These are phyloP conservation scores for Hydrolagus affinis DNA, from an alignment of 2,113 vertebrate species.

Conservation along the genomic window DNA sequence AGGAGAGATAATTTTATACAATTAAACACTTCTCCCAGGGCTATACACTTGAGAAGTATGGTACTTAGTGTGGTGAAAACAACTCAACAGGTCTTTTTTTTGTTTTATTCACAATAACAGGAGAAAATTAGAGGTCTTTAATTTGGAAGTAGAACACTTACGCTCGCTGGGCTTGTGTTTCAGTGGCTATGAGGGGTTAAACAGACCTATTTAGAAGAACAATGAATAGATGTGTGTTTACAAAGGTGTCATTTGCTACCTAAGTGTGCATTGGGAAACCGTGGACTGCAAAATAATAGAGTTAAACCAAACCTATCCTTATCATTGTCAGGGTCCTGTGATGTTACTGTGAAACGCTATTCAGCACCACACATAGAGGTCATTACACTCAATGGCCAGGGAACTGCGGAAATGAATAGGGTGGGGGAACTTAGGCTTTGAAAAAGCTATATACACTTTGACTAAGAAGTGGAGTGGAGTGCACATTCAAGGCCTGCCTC, in stretches of 20 bases:
- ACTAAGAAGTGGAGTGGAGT: conserved; percentile 27
- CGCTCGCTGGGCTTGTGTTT: background rate
- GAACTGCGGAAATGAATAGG: conserved; percentile 26
- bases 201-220: conserved; percentile 28
- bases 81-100: conserved; percentile 19
- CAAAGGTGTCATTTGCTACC: conserved; percentile 31
- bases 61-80: background rate
- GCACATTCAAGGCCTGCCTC: conserved; percentile 16
- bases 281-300: conserved; percentile 24
- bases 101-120: conserved; percentile 22
- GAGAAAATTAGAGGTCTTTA: conserved; percentile 25
- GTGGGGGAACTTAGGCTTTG: conserved; percentile 23
- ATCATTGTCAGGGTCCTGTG: conserved; percentile 7
- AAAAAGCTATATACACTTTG: conserved; percentile 31
- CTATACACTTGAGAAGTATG: background rate
- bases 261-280: conserved; percentile 7
- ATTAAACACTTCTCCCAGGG: conserved; percentile 5
- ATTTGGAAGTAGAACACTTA: conserved; percentile 20
- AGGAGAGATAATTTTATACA: conserved; percentile 18
- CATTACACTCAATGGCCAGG: conserved; percentile 24
- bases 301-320: conserved; percentile 29
- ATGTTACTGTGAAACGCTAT: conserved; percentile 31
- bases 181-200: conserved; percentile 20
- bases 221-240: conserved; percentile 30
- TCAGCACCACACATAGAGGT: conserved; percentile 23